These are phyloP conservation scores for Gobio gobio DNA, from an alignment of 2,113 vertebrate genomes.

Conservation along the genomic window DNA sequence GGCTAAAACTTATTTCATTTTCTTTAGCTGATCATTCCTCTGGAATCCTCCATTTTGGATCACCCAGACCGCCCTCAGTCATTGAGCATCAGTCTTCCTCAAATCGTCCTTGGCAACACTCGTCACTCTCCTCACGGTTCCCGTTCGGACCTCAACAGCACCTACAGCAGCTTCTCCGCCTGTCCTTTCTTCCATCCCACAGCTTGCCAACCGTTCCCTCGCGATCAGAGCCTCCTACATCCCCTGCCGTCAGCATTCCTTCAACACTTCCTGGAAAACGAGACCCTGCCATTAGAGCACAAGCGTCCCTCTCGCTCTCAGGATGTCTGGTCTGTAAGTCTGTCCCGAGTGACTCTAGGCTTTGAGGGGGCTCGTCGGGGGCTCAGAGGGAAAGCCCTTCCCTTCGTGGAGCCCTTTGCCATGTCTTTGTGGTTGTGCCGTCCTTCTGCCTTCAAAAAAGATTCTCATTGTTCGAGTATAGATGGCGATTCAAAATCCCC, in stretches of 20 bases:
- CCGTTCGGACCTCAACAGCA: conserved; percentile 68
- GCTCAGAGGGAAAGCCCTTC: conserved; percentile 81
- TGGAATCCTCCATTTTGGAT: conserved; percentile 87
- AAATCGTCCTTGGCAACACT: conserved; percentile 87
- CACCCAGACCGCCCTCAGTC: conserved; percentile 85
- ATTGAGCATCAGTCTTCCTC: conserved; percentile 75
- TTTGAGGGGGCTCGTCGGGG: conserved; percentile 89
- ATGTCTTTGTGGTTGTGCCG: conserved; percentile 89
- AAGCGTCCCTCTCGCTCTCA: conserved; percentile 72
- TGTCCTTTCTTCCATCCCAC: conserved; percentile 82
- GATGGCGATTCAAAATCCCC: not conserved
- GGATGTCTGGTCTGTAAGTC: conserved; percentile 89
- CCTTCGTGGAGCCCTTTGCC: conserved; percentile 88
- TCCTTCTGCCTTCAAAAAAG: conserved; percentile 66
- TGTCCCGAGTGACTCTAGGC: conserved; percentile 81
- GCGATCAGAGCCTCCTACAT: conserved; percentile 77
- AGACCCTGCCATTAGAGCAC: conserved; percentile 58
- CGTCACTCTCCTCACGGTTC: conserved; percentile 83
- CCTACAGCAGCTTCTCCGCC: conserved; percentile 78
- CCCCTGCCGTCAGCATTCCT: conserved; percentile 85
- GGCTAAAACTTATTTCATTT: not conserved
- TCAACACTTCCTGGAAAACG: conserved; percentile 77
- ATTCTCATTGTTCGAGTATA: conserved; percentile 25
- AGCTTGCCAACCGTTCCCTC: conserved; percentile 77
- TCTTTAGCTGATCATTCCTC: conserved; percentile 83